Evolutionary conservation across 92 coral and sea anemone species (phyloP).

Genomic region (Chrysogorgia sp.): DNA sequence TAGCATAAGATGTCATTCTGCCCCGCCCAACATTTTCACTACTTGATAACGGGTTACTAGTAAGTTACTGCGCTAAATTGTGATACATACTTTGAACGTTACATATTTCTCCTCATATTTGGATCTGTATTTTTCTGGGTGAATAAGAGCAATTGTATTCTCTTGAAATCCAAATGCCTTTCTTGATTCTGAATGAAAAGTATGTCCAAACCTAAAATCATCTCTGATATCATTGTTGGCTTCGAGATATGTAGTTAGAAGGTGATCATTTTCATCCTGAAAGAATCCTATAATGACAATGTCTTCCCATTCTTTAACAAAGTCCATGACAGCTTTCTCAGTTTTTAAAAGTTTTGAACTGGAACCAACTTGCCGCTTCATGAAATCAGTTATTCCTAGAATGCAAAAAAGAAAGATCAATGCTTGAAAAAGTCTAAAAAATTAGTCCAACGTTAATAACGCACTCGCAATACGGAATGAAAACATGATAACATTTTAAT

Average conservation of each 20-base stretch:
- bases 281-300: constrained; percentile 86
- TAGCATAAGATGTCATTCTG: no score
- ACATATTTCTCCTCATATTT: constrained; percentile 83
- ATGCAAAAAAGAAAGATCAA: not conserved
- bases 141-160: constrained; percentile 86
- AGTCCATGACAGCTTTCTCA: constrained; percentile 80
- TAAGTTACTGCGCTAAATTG: no score
- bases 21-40: not conserved
- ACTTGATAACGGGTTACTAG: no score
- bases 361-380: constrained; percentile 91
- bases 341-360: constrained; percentile 84
- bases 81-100: constrained; percentile 74
- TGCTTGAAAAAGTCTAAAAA: not conserved
- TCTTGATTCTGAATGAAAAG: constrained; percentile 90
- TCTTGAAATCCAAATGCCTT: constrained; percentile 72
- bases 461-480: no score
- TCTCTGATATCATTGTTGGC: constrained; percentile 92
- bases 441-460: not conserved
- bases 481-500: no score
- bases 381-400: constrained; percentile 78
- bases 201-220: constrained; percentile 87
- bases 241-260: constrained; percentile 80
- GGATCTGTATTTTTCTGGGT: constrained; percentile 85
- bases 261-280: constrained; percentile 71
- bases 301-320: constrained; percentile 84